Evolutionary conservation across 2,888 invertebrate genomes (phyloP).

Genomic region (Epistrophella euchroma): DNA sequence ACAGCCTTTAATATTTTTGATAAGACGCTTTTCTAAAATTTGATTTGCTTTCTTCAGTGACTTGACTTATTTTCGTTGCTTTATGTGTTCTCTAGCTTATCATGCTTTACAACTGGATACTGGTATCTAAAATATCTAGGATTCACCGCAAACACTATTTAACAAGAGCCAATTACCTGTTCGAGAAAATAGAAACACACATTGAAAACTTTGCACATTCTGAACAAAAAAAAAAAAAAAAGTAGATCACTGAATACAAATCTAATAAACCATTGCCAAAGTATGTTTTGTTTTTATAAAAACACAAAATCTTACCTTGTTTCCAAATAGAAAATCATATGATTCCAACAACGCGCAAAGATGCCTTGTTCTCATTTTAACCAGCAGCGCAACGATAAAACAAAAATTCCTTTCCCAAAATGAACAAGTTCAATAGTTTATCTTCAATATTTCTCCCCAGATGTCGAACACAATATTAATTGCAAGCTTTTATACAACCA

Average conservation of each 20-base stretch:
- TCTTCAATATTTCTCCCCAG: neutral
- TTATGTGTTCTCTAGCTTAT: no score
- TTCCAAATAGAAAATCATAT: neutral
- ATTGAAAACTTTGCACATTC: no score
- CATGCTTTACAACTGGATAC: no score
- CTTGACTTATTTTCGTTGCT: no score
- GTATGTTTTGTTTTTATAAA: neutral
- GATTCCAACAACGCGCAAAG: no score
- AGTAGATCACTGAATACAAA: neutral
- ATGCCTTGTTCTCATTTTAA: neutral
- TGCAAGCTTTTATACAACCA: slow-evolving; percentile 13
- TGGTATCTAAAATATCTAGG: no score
- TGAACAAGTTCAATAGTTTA: slow-evolving; percentile 8
- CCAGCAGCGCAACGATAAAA: neutral
- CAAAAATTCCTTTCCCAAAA: slow-evolving; percentile 2
- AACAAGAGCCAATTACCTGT: no score
- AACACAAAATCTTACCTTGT: neutral
- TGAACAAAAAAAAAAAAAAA: neutral
- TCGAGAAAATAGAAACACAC: no score
- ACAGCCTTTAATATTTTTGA: no score
- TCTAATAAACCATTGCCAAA: neutral
- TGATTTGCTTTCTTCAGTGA: no score
- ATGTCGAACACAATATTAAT: slow-evolving; percentile 9
- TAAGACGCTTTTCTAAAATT: no score
- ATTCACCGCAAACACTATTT: no score